A percentile compares a stretch with the other conserved stretches of the same genome.
Evolutionary conservation across 1,140 invertebrate genomes (phyloP).

Genomic region (Reticulitermes speratus): DNA sequence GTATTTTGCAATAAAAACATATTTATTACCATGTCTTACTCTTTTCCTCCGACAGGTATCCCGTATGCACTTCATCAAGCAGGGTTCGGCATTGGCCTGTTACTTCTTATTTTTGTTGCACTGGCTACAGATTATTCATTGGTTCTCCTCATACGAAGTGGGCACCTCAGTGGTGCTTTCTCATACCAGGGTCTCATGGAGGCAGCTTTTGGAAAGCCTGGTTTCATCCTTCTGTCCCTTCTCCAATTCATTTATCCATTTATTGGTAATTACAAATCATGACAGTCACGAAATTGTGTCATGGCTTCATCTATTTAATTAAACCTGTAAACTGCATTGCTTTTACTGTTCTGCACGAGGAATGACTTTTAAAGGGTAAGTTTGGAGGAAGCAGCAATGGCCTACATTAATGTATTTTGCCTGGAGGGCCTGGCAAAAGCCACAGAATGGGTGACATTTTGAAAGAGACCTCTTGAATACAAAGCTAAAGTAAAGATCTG

Average conservation of each 20-base stretch:
- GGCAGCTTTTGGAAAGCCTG: slow-evolving; percentile 75
- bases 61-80: slow-evolving; percentile 80
- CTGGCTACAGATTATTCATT: slow-evolving; percentile 82
- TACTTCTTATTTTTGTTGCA: slow-evolving; percentile 73
- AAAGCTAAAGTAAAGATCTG: too few species aligned
- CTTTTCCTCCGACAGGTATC: slow-evolving; percentile 57
- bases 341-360: too few species aligned
- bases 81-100: slow-evolving; percentile 75
- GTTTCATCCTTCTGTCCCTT: slow-evolving; percentile 74
- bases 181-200: slow-evolving; percentile 85
- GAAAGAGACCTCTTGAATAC: too few species aligned
- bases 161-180: slow-evolving; percentile 75
- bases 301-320: neutral
- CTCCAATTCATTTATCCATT: slow-evolving; percentile 86
- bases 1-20: too few species aligned
- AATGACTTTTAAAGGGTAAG: too few species aligned
- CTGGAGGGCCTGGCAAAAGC: too few species aligned
- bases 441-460: too few species aligned
- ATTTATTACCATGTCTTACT: too few species aligned
- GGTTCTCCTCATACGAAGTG: slow-evolving; percentile 77
- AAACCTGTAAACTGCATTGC: neutral
- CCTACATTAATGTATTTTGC: too few species aligned
- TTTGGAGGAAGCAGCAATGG: too few species aligned
- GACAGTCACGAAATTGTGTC: neutral
- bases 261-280: slow-evolving; percentile 62